Conservation (phyloP, 2,888 invertebrate genomes). For the Chalcis sispes region DNA sequence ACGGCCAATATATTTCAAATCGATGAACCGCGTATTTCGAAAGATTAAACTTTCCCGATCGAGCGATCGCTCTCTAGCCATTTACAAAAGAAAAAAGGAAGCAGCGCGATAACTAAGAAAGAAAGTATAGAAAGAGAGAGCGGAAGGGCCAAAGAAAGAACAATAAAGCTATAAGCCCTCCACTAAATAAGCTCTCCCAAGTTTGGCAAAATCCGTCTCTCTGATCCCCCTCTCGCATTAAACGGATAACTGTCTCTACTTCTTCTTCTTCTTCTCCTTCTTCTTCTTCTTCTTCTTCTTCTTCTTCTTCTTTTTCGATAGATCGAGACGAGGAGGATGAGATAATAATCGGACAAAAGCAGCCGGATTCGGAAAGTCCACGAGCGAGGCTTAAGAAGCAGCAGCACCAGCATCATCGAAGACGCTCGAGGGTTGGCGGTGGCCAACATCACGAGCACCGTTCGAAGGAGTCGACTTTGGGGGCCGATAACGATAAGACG, state of each 20-base stretch:
- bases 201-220: slow-evolving; percentile 7
- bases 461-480: slow-evolving; percentile 24
- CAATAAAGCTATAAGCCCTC: slow-evolving; percentile 38
- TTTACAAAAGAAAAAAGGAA: slow-evolving; percentile 7
- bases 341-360: slow-evolving; percentile 64
- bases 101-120: not conserved
- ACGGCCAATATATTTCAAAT: too few relatives aligned
- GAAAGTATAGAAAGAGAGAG: too few relatives aligned
- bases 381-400: slow-evolving; percentile 56
- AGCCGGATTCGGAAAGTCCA: slow-evolving; percentile 53
- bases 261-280: too few relatives aligned
- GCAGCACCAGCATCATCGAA: slow-evolving; percentile 50
- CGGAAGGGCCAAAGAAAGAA: too few relatives aligned
- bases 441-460: slow-evolving; percentile 44
- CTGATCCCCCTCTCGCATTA: slow-evolving; percentile 14
- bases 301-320: slow-evolving; percentile 41
- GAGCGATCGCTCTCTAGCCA: slow-evolving; percentile 13
- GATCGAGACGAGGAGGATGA: slow-evolving; percentile 66
- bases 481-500: slow-evolving; percentile 38
- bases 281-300: too few relatives aligned
- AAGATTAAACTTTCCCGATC: slow-evolving; percentile 33
- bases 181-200: slow-evolving; percentile 50
- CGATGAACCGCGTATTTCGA: slow-evolving; percentile 27
- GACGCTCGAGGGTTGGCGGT: slow-evolving; percentile 47
- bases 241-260: not conserved